A percentile compares a stretch with the other conserved stretches of the same genome.
Evolutionary conservation across 2,888 invertebrate genomes (phyloP).

Genomic region (Dilophus febrilis): DNA sequence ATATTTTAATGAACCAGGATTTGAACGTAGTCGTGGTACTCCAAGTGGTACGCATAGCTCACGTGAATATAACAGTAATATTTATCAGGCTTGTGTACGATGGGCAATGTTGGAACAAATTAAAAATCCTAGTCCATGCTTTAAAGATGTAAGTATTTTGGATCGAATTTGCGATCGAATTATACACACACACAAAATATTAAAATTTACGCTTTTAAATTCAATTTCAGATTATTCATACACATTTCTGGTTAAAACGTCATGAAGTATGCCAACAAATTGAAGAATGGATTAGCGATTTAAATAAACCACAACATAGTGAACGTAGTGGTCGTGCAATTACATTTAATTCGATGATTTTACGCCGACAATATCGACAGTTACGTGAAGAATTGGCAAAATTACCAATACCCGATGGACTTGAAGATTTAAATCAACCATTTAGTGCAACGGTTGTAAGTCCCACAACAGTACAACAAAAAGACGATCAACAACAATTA

Average conservation of each 20-base stretch:
- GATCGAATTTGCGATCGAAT: too few relatives aligned
- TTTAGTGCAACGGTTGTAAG: slow-evolving; percentile 24
- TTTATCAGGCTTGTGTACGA: slow-evolving; percentile 83
- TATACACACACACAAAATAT: too few relatives aligned
- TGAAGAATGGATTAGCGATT: slow-evolving; percentile 77
- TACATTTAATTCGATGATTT: slow-evolving; percentile 57
- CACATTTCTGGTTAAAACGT: slow-evolving; percentile 88
- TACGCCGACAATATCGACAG: slow-evolving; percentile 63
- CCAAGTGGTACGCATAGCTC: slow-evolving; percentile 77
- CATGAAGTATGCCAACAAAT: slow-evolving; percentile 79
- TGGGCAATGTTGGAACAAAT: slow-evolving; percentile 96
- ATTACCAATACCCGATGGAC: slow-evolving; percentile 59
- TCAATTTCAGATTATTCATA: slow-evolving; percentile 55
- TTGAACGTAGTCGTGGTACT: slow-evolving; percentile 78
- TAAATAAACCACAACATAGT: slow-evolving; percentile 63
- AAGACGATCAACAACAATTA: too few relatives aligned
- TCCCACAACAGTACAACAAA: slow-evolving; percentile 4
- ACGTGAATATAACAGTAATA: slow-evolving; percentile 87
- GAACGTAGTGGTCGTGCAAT: slow-evolving; percentile 58
- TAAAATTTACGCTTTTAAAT: too few relatives aligned
- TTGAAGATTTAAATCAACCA: slow-evolving; percentile 51
- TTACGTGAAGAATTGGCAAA: slow-evolving; percentile 74
- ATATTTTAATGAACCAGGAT: slow-evolving; percentile 90
- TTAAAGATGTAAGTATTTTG: slow-evolving; percentile 51
- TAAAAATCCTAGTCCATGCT: slow-evolving; percentile 75